These are phyloP conservation scores for Oenanthe oenanthe DNA, from an alignment of 2,113 vertebrate species.

Conservation along the genomic window DNA sequence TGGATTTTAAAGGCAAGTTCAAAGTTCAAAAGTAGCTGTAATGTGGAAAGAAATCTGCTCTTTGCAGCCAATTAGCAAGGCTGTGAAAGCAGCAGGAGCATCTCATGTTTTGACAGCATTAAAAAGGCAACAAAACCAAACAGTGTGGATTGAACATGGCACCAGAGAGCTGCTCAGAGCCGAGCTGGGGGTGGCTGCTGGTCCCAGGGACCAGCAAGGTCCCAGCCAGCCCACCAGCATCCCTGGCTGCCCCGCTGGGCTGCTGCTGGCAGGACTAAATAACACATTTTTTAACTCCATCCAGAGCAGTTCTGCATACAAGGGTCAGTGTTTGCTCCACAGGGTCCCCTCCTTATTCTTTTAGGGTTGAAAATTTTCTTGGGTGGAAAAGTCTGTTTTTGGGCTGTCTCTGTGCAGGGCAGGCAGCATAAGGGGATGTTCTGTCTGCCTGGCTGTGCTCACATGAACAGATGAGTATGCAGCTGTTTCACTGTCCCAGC, in stretches of 20 bases:
- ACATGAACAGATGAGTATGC: background rate
- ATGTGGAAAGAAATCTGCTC: conserved; percentile 17
- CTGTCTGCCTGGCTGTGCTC: background rate
- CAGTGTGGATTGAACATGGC: background rate
- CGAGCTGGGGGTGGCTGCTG: background rate
- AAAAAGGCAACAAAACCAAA: conserved; percentile 25
- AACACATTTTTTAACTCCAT: background rate
- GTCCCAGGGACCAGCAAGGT: background rate
- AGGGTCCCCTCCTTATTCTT: background rate
- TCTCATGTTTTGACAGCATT: conserved; percentile 41
- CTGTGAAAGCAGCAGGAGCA: conserved; percentile 11
- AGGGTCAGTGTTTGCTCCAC: background rate
- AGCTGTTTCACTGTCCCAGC: background rate
- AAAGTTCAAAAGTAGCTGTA: background rate
- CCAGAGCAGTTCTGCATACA: background rate
- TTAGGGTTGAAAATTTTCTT: background rate
- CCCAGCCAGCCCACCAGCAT: background rate
- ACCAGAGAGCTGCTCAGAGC: background rate
- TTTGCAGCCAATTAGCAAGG: conserved; percentile 37
- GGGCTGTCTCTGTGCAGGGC: background rate
- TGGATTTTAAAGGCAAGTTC: conserved; percentile 7
- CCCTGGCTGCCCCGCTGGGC: background rate
- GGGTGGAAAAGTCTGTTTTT: background rate
- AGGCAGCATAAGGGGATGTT: background rate
- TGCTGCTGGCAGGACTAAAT: background rate